These are phyloP conservation scores for Zeuzera pyrina DNA, from an alignment of 2,888 invertebrate genomes.

Conservation along the genomic window DNA sequence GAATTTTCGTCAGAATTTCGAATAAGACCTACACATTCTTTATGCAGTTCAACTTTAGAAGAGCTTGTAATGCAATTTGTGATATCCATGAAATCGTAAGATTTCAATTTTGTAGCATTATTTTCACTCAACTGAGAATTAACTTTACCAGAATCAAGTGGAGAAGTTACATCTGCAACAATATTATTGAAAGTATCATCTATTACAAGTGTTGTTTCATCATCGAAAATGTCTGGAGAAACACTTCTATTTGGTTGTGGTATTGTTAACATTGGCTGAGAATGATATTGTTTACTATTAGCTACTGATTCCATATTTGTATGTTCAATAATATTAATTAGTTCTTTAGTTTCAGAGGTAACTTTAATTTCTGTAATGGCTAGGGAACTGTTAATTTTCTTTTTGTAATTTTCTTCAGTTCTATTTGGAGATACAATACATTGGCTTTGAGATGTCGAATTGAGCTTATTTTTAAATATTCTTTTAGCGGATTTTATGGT, in stretches of 20 bases:
- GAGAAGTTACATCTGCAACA: no score
- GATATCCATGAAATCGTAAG: conserved; percentile 32
- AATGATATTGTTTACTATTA: no score
- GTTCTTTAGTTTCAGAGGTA: not conserved
- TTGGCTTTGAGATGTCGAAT: no score
- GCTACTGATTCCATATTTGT: no score
- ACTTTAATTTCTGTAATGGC: not conserved
- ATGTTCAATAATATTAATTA: no score
- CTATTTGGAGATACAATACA: no score
- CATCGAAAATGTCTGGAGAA: conserved; percentile 66
- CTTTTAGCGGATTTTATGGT: conserved; percentile 30
- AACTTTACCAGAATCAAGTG: no score
- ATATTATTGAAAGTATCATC: no score
- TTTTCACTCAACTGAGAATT: no score
- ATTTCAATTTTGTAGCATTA: conserved; percentile 6
- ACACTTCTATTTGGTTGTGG: conserved; percentile 28
- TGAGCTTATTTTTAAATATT: conserved; percentile 22
- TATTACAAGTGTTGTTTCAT: conserved; percentile 35
- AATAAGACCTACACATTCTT: no score
- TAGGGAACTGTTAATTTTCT: not conserved
- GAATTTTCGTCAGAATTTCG: no score
- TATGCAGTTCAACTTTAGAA: conserved; percentile 6
- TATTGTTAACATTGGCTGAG: no score
- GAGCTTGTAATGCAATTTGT: conserved; percentile 28
- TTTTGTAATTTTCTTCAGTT: not conserved